A percentile compares a stretch with the other conserved stretches of the same genome.
These are phyloP conservation scores for Branchinecta lindahli DNA, from an alignment of 1,140 invertebrate species.

Conservation along the genomic window DNA sequence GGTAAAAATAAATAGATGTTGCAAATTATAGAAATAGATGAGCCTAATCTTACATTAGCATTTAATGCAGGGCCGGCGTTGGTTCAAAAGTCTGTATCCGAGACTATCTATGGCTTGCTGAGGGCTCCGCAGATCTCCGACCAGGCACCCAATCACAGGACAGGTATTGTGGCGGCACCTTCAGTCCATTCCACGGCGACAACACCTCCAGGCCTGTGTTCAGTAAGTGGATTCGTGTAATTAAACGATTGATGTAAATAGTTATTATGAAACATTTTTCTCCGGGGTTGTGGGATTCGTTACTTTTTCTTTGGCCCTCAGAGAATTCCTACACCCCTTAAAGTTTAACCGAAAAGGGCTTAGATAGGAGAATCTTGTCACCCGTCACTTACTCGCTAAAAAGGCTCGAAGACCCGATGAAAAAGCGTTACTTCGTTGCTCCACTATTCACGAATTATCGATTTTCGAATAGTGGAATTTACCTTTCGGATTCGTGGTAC, in stretches of 20 bases:
- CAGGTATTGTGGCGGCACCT: constrained; percentile 15
- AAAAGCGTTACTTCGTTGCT: too few relatives aligned
- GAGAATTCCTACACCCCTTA: too few relatives aligned
- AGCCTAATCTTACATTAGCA: background rate
- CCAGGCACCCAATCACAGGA: background rate
- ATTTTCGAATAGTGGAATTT: too few relatives aligned
- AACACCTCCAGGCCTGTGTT: constrained; percentile 12
- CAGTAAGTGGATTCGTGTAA: constrained; percentile 13
- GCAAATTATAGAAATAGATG: background rate
- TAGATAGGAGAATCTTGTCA: too few relatives aligned
- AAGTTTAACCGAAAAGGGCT: too few relatives aligned
- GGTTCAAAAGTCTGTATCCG: constrained; percentile 14
- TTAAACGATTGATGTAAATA: background rate
- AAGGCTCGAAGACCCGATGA: too few relatives aligned
- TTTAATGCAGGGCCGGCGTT: constrained; percentile 15
- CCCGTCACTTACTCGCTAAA: too few relatives aligned
- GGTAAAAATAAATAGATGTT: too few relatives aligned
- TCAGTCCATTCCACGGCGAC: constrained; percentile 16
- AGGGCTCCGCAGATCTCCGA: background rate
- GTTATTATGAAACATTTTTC: background rate
- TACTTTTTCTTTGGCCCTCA: too few relatives aligned
- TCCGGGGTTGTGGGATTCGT: too few relatives aligned
- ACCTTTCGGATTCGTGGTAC: too few relatives aligned
- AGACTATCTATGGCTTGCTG: constrained; percentile 17
- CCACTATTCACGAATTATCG: too few relatives aligned